Evolutionary conservation across 2,888 invertebrate genomes (phyloP), one percentile per base, ranked within the genome.

Genomic region (Catocala nupta): DNA sequence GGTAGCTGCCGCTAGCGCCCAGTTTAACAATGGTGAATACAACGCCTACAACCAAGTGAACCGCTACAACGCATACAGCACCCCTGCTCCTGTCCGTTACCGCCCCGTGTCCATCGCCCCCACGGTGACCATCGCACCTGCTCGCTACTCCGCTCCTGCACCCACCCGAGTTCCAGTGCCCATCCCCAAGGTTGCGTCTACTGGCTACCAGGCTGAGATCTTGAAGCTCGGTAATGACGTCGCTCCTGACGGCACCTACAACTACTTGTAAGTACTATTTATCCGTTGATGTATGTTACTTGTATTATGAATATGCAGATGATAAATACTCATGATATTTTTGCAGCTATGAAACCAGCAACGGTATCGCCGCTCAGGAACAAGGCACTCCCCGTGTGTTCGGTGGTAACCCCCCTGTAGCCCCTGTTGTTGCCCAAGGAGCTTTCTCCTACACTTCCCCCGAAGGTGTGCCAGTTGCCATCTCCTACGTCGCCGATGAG

Each of bases 401-500:
- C 49, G 94, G 93, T 11, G 90, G 89, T 12, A 88, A 88, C 74
- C 90, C 90, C 16, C 85, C 89, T 1, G 80, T 82, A 4, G 54
- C 58, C 5, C 82, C 90, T 7, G 81, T 65, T n/a, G 94, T 93
- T 54, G 91, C 91, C 12, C 92, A 94, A 73, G 96, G 96, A 33
- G 88, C 91, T 4, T 95, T 88, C 90, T 89, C 94, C 50, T 95
- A 92, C 85, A 95, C 91, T 5, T 95, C 95, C 2, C 95, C 95
- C 11, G 96, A 96, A 73, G 96, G 96, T 5, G 83, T 91, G 39
- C 91, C 91, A 11, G 90, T 96, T 75, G 83, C 87, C 25, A 81
- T 96, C 65, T 85, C 90, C 49, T 96, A 96, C 87, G 81, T 94
- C 63, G 96, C 96, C 70, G 96, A 96, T 77, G 96, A 96, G 84